A percentile compares a stretch with the other conserved stretches of the same genome.
phyloP scores from a whole-genome alignment of 2,113 vertebrate species.

The Sapayoa aenigma region DNA sequence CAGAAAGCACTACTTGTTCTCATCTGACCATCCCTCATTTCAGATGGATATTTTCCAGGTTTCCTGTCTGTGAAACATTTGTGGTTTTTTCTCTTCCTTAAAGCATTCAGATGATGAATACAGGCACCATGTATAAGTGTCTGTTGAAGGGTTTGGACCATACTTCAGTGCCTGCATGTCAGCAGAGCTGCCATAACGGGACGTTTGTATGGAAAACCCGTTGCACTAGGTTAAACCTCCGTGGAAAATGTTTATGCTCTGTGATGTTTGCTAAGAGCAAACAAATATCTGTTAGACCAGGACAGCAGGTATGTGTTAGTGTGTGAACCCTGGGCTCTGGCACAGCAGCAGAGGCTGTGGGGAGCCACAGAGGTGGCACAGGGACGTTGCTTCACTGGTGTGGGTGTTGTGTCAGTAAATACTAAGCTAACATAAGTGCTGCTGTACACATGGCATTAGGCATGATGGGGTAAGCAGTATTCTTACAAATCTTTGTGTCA shows the following conservation, averaged over 20 bases:
- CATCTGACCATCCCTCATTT: neutral
- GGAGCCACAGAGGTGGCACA: neutral
- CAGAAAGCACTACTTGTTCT: neutral
- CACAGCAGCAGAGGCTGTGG: neutral
- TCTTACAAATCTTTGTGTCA: neutral
- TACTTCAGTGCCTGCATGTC: neutral
- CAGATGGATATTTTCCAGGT: slow-evolving; percentile 22
- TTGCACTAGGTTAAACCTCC: neutral
- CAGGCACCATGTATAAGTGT: neutral
- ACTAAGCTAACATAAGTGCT: rapidly evolving
- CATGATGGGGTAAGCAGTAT: neutral
- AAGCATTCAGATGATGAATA: neutral
- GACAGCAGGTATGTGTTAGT: neutral
- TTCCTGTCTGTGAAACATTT: neutral
- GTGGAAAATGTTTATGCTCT: neutral
- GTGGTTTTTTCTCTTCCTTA: slow-evolving; percentile 7
- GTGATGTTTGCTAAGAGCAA: neutral
- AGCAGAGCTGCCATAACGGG: neutral
- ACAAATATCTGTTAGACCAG: neutral
- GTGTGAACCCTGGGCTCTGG: neutral
- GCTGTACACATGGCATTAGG: neutral
- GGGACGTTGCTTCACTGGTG: neutral
- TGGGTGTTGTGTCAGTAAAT: neutral
- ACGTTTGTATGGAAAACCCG: neutral
- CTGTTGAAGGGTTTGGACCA: neutral